These are phyloP conservation scores for Manacus vitellinus DNA, from an alignment of 2,113 vertebrate genomes.

Conservation along the genomic window DNA sequence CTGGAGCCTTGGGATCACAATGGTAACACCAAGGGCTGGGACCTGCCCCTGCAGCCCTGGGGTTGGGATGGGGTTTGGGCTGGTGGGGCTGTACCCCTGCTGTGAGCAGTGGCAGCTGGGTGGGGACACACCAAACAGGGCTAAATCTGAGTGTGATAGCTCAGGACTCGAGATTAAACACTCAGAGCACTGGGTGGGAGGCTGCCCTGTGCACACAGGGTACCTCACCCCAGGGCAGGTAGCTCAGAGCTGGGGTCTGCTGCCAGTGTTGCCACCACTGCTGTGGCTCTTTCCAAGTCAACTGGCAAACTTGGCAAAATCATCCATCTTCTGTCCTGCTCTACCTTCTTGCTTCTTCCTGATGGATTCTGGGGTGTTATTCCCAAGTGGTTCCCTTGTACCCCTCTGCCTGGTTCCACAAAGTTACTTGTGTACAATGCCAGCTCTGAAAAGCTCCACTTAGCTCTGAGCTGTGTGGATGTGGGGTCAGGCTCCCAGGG, in stretches of 20 bases:
- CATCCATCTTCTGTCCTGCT: not conserved
- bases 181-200: not conserved
- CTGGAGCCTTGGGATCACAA: conserved; percentile 83
- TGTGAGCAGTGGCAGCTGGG: not conserved
- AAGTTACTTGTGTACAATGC: not conserved
- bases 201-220: not conserved
- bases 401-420: not conserved
- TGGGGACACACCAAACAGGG: not conserved
- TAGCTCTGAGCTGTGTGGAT: not conserved
- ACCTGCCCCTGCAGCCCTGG: not conserved
- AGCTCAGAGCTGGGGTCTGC: not conserved
- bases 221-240: not conserved
- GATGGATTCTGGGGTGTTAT: not conserved
- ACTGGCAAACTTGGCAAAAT: not conserved
- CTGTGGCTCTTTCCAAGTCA: fast-evolving
- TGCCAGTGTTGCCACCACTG: not conserved
- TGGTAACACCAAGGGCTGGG: conserved; percentile 60
- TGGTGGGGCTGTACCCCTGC: not conserved
- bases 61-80: not conserved
- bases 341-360: not conserved
- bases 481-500: not conserved
- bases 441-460: not conserved
- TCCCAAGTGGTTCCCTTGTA: not conserved
- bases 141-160: not conserved
- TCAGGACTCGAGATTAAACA: not conserved